phyloP scores from a whole-genome alignment of 2,797 vertebrate genomes.

The Phalloptychus januarius region DNA sequence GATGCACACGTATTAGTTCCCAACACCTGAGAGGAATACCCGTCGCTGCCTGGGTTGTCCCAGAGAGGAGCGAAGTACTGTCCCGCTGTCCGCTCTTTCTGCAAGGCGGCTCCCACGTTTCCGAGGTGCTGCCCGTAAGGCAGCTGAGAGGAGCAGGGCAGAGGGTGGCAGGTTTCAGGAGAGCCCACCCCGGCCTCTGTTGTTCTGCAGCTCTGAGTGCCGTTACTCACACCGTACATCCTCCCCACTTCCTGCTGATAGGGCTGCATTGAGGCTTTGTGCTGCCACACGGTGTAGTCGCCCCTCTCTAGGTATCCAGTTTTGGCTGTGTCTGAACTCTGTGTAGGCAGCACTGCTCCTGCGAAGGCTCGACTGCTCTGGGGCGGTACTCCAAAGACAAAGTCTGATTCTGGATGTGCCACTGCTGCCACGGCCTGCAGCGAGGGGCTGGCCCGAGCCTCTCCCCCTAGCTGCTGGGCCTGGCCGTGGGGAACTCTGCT shows the following conservation, averaged over 20 bases:
- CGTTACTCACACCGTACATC: conserved; percentile 78
- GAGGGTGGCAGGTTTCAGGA: conserved; percentile 81
- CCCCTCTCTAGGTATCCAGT: conserved; percentile 83
- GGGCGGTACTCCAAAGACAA: conserved; percentile 66
- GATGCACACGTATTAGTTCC: conserved; percentile 70
- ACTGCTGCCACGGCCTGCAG: conserved; percentile 84
- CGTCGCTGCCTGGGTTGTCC: conserved; percentile 92
- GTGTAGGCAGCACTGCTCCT: conserved; percentile 83
- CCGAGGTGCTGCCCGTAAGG: conserved; percentile 76
- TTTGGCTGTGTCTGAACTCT: conserved; percentile 87
- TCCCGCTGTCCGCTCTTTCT: conserved; percentile 84
- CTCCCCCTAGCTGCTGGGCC: conserved; percentile 83
- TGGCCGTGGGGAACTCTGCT: conserved; percentile 91
- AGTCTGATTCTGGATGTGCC: conserved; percentile 75
- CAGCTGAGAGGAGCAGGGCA: conserved; percentile 69
- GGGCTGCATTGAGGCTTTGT: conserved; percentile 82
- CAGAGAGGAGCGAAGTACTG: conserved; percentile 90
- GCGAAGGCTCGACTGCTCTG: conserved; percentile 78
- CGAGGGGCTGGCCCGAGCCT: conserved; percentile 87
- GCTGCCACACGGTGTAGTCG: conserved; percentile 90
- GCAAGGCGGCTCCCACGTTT: conserved; percentile 74
- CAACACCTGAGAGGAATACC: conserved; percentile 89
- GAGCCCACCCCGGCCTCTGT: conserved; percentile 78
- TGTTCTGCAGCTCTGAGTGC: conserved; percentile 69
- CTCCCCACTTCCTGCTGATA: conserved; percentile 86